phyloP scores from a whole-genome alignment of 2,888 invertebrate species.

The Eupithecia abbreviata region DNA sequence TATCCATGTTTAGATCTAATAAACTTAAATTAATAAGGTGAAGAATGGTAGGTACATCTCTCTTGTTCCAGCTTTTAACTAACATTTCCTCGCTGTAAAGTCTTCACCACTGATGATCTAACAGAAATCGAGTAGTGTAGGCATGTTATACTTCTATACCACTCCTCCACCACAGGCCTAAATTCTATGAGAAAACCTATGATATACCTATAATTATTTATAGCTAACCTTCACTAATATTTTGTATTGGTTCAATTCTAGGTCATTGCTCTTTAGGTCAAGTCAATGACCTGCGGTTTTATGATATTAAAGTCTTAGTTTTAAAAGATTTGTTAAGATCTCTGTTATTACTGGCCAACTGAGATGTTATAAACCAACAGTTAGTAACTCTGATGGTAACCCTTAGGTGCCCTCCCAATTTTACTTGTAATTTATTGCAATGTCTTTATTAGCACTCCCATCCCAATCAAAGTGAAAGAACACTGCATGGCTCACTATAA shows the following conservation, averaged over 20 bases:
- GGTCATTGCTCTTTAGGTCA: background rate
- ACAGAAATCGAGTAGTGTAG: background rate
- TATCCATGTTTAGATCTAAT: too few relatives aligned
- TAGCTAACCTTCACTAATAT: background rate
- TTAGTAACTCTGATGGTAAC: background rate
- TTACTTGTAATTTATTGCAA: background rate
- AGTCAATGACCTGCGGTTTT: background rate
- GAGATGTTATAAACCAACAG: background rate
- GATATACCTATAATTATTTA: background rate
- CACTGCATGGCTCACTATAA: slow-evolving; percentile 25
- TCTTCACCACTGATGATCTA: background rate
- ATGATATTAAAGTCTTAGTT: background rate
- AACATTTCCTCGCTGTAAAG: too few relatives aligned
- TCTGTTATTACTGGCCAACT: background rate
- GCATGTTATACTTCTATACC: background rate
- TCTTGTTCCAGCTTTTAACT: too few relatives aligned
- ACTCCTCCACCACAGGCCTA: background rate
- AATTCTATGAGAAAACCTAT: background rate
- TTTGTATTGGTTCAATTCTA: background rate
- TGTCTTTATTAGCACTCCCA: background rate
- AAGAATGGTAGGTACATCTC: too few relatives aligned
- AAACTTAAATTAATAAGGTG: too few relatives aligned
- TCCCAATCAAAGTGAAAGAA: slow-evolving; percentile 1
- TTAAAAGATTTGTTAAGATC: background rate
- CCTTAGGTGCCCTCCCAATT: background rate